Conservation (phyloP, 2,113 vertebrate genomes). For the Narcine bancroftii region DNA sequence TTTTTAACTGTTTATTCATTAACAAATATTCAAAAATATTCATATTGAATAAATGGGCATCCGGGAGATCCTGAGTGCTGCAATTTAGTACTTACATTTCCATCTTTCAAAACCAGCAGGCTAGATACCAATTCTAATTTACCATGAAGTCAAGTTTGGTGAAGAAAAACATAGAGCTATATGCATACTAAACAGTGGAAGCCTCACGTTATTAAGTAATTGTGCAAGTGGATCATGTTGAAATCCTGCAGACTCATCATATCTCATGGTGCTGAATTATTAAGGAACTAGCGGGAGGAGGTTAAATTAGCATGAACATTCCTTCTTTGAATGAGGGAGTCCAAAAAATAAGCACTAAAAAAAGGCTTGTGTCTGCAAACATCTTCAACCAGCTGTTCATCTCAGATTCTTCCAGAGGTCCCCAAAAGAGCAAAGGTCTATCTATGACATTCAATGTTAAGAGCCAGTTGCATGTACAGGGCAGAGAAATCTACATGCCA, state of each 20-base stretch:
- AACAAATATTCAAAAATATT: too few species aligned
- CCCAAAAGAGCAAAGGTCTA: not conserved
- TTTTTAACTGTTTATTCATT: too few species aligned
- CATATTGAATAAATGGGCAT: too few species aligned
- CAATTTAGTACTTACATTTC: too few species aligned
- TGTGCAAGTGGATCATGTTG: not conserved
- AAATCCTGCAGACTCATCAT: not conserved
- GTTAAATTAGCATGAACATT: not conserved
- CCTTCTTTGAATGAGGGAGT: not conserved
- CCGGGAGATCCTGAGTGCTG: too few species aligned
- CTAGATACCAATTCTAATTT: not conserved
- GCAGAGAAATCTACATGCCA: not conserved
- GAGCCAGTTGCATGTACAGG: not conserved
- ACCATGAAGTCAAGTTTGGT: not conserved
- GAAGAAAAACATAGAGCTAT: not conserved
- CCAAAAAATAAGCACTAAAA: not conserved
- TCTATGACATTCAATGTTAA: not conserved
- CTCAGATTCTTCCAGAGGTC: not conserved
- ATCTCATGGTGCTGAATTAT: not conserved
- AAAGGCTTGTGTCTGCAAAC: not conserved
- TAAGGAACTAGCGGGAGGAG: not conserved
- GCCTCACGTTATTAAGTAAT: not conserved
- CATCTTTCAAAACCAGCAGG: not conserved
- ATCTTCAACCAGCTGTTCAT: not conserved
- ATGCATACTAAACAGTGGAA: not conserved